Percentiles rank a stretch among this genome's conserved stretches.
Evolutionary conservation across 2,113 vertebrate genomes (phyloP).

Genomic region (Hypocryptadius cinnamomeus): DNA sequence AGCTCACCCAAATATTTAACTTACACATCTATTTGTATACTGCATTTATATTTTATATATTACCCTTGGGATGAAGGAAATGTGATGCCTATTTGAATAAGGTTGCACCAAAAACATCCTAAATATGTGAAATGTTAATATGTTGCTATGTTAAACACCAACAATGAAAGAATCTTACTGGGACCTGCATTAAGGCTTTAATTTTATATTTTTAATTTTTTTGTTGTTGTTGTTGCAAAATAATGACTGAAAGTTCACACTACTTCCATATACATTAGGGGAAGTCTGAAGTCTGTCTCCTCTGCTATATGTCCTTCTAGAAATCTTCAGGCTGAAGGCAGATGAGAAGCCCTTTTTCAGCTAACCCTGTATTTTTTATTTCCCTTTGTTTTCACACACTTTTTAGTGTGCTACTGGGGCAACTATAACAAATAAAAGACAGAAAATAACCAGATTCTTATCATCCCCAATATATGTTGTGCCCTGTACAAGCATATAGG

Average conservation of each 20-base stretch:
- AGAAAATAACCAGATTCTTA: not conserved
- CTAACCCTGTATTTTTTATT: not conserved
- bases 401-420: not conserved
- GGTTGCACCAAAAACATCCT: not conserved
- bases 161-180: not conserved
- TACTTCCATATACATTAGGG: not conserved
- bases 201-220: not conserved
- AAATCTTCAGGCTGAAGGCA: not conserved
- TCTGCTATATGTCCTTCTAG: not conserved
- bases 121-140: not conserved
- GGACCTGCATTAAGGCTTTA: not conserved
- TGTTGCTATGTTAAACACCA: not conserved
- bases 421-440: not conserved
- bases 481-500: not conserved
- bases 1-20: not conserved
- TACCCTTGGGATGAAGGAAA: not conserved
- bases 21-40: not conserved
- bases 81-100: not conserved
- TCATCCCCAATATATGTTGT: not conserved
- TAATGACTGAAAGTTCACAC: not conserved
- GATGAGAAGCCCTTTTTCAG: not conserved
- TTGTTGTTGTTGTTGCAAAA: not conserved
- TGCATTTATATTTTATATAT: not conserved
- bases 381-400: not conserved
- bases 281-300: not conserved